Conservation (phyloP, 2,797 vertebrate species). For the Lophius americanus region DNA sequence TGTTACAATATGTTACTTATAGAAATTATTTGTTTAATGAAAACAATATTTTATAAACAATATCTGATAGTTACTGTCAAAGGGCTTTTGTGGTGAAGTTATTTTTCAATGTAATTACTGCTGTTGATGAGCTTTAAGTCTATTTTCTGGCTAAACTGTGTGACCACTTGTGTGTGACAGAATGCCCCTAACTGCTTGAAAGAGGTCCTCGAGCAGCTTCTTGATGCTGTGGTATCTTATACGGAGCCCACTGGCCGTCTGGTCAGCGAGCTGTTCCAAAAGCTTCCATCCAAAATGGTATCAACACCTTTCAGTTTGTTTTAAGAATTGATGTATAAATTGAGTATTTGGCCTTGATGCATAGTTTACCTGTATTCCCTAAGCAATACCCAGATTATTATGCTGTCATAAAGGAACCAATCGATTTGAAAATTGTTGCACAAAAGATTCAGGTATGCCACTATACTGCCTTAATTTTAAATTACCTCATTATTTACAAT, state of each 20-base stretch:
- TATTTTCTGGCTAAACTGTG: not conserved
- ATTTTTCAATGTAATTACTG: not conserved
- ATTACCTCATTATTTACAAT: not conserved
- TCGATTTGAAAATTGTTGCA: constrained; percentile 95
- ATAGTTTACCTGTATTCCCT: constrained; percentile 35
- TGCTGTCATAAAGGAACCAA: constrained; percentile 98
- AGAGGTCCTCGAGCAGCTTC: constrained; percentile 93
- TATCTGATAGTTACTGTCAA: not conserved
- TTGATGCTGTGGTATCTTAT: constrained; percentile 91
- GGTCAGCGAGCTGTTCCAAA: constrained; percentile 98
- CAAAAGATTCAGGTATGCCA: constrained; percentile 94
- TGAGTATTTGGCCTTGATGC: constrained; percentile 19
- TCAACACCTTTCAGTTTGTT: constrained; percentile 16
- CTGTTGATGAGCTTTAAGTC: not conserved
- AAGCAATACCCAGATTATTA: constrained; percentile 99
- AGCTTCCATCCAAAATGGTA: constrained; percentile 98
- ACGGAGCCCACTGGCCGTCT: constrained; percentile 91
- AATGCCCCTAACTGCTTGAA: constrained; percentile 88
- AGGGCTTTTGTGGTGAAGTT: not conserved
- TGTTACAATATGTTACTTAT: not conserved
- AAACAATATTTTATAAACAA: too few species aligned
- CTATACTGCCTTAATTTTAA: not conserved
- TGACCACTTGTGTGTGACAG: constrained; percentile 68
- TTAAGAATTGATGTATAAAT: not conserved
- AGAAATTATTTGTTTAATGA: too few species aligned